A percentile compares a stretch with the other conserved stretches of the same genome.
Conservation (phyloP, 2,797 vertebrate genomes). For the Liasis olivaceus region DNA sequence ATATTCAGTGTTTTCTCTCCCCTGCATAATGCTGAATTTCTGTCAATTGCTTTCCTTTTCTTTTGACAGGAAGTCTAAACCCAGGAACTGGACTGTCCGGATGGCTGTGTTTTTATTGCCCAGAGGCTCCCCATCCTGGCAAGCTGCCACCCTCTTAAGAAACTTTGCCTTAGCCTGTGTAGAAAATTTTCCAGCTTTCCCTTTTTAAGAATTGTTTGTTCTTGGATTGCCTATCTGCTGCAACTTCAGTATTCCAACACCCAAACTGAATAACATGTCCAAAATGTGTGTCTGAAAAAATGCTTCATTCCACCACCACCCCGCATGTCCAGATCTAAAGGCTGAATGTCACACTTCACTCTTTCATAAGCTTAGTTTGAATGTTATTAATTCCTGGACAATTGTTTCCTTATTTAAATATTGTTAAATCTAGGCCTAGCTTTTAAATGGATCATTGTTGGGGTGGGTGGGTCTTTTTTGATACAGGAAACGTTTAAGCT, state of each 20-base stretch:
- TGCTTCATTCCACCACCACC: background rate
- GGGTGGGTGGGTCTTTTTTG: background rate
- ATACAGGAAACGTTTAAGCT: background rate
- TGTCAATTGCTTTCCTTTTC: slow-evolving; percentile 1
- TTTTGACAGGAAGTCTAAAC: background rate
- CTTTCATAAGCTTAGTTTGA: background rate
- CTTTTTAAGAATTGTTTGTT: background rate
- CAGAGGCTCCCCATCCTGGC: background rate
- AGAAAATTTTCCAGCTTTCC: background rate
- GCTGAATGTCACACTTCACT: background rate
- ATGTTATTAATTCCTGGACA: background rate
- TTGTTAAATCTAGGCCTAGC: background rate
- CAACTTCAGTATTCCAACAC: background rate
- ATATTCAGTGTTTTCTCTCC: background rate
- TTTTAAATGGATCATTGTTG: background rate
- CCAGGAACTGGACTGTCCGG: slow-evolving; percentile 1
- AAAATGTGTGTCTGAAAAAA: background rate
- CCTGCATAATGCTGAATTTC: background rate
- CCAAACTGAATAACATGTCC: background rate
- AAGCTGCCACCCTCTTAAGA: background rate
- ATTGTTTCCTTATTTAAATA: background rate
- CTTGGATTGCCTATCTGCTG: background rate
- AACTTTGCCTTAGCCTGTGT: background rate
- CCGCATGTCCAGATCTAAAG: background rate
- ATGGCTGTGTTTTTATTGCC: slow-evolving; percentile 9